These are phyloP conservation scores for Periphyllus acericola DNA, from an alignment of 2,888 invertebrate species.

Conservation along the genomic window DNA sequence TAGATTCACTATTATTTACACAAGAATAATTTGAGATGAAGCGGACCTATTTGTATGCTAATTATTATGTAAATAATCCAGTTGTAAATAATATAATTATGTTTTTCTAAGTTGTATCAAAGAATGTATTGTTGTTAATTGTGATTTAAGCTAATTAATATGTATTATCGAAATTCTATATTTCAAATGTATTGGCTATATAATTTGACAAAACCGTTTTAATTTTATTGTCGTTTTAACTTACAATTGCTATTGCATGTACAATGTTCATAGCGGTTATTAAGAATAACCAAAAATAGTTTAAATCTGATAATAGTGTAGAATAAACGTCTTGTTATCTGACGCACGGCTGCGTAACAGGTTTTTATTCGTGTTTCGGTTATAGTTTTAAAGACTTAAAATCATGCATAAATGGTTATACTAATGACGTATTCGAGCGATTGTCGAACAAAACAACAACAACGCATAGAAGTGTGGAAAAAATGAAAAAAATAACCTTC, in stretches of 20 bases:
- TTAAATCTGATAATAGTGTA: neutral
- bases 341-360: neutral
- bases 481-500: neutral
- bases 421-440: neutral
- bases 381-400: neutral
- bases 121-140: neutral
- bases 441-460: neutral
- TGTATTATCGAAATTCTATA: neutral
- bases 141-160: neutral
- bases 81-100: neutral
- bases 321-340: constrained; percentile 8
- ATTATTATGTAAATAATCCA: no score
- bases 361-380: constrained; percentile 7
- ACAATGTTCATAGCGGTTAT: neutral
- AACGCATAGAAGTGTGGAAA: neutral
- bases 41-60: no score
- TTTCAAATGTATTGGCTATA: neutral
- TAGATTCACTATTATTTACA: no score
- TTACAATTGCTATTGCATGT: neutral
- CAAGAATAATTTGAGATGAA: no score
- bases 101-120: neutral
- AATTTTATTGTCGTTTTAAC: neutral
- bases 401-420: neutral
- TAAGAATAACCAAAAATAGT: neutral
- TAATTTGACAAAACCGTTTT: neutral